A percentile compares a stretch with the other conserved stretches of the same genome.
phyloP scores from a whole-genome alignment of 2,797 vertebrate species.

The Xenops minutus region DNA sequence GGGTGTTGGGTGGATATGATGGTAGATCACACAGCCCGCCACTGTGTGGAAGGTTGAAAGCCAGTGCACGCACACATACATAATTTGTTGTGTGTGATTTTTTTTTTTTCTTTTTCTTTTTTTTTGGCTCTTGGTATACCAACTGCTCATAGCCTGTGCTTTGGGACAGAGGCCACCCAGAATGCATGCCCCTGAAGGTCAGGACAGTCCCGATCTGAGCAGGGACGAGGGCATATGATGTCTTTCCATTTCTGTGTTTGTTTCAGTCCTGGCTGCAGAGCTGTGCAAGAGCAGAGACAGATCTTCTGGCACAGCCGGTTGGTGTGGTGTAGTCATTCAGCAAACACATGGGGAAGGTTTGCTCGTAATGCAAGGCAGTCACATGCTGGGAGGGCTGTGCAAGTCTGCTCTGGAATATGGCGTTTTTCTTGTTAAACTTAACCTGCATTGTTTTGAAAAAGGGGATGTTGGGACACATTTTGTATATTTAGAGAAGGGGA shows the following conservation, averaged over 20 bases:
- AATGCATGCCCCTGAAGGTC: neutral
- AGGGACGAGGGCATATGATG: neutral
- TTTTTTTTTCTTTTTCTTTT: neutral
- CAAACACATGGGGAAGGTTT: neutral
- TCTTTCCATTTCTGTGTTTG: neutral
- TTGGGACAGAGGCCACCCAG: neutral
- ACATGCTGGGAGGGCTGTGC: accelerated
- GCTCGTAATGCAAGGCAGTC: neutral
- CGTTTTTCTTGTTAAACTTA: neutral
- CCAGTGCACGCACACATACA: accelerated
- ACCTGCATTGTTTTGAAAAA: neutral
- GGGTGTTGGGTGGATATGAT: neutral
- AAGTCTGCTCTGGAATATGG: neutral
- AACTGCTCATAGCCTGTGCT: neutral
- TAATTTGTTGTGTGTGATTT: accelerated
- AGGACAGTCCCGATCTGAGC: neutral
- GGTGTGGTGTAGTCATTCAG: neutral
- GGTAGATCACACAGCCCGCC: accelerated
- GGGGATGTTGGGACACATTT: neutral
- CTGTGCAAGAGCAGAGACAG: neutral
- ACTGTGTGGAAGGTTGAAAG: neutral
- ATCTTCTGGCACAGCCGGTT: neutral
- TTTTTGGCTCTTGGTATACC: neutral
- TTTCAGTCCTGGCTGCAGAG: neutral
- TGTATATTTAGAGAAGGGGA: neutral